Evolutionary conservation across 2,113 vertebrate species (phyloP), one percentile per base, ranked within the genome.

Genomic region (Anas platyrhynchos): DNA sequence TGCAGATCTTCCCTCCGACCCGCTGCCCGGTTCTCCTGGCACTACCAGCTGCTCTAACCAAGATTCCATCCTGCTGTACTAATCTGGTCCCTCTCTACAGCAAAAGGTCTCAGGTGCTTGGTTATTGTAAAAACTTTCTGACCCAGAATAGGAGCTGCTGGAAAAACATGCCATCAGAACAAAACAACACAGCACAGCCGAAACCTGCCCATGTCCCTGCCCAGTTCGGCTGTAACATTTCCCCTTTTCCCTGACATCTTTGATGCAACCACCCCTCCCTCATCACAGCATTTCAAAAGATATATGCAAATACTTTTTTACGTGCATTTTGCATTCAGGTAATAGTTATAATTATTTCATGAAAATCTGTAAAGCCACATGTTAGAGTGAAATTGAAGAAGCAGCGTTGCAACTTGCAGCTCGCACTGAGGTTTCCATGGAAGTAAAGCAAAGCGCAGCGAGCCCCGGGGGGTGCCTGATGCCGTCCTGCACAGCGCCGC

Each of bases 401-500:
- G 34, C 43, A 2, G 5, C 52, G 18, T 3, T 46, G 56, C 44
- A 66, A 34, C 34, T 23, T 9, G 29, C 29, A 81, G 82, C 68
- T 43, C 73, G 50, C 1, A 1, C 55, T 81, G 56, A 9, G 31
- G 34, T 25, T 58, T 31, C 72, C 4, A 6, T 0, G 5, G 5
- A 43, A n/a, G 36, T 29, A 15, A 86, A 67, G 26, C 41, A 29
- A 31, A 26, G 20, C 22, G 4, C 2, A 13, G 46, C 29, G 46
- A 55, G n/a, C 52, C 18, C 5, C 0, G 0, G 3, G 41, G 12
- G 34, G 32, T 67, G 38, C 29, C 5, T 14, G 31, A 8, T 77
- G 55, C 21, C 27, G 2, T 54, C 58, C 20, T 38, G 7, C 1
- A 4, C 3, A 3, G 16, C 13, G 0, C 11, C 16, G 1, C 1